Conservation (phyloP, 2,888 invertebrate species). For the Tenthredo notha region DNA sequence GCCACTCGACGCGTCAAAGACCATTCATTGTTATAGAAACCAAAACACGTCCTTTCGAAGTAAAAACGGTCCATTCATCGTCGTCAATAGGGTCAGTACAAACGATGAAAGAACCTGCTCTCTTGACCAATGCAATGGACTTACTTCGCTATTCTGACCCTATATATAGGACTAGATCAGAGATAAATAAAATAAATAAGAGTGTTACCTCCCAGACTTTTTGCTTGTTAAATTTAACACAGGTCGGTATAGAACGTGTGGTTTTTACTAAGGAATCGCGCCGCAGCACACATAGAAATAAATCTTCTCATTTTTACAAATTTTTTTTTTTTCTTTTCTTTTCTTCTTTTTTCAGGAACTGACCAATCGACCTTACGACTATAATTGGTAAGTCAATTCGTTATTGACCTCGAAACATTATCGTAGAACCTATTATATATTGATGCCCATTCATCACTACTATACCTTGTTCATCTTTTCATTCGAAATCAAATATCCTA, state of each 20-base stretch:
- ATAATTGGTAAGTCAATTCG: background rate
- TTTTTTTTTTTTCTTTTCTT: background rate
- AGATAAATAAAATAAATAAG: constrained; percentile 67
- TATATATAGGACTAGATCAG: constrained; percentile 67
- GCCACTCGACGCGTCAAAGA: constrained; percentile 40
- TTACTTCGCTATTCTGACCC: constrained; percentile 34
- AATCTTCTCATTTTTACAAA: background rate
- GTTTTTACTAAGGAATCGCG: background rate
- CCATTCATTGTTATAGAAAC: constrained; percentile 17
- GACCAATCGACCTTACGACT: background rate
- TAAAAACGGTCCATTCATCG: constrained; percentile 39
- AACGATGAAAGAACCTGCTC: constrained; percentile 57
- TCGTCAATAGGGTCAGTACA: constrained; percentile 63
- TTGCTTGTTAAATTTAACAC: background rate
- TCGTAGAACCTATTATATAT: background rate
- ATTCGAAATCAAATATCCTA: constrained; percentile 64
- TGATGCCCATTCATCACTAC: constrained; percentile 63
- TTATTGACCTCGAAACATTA: constrained; percentile 21
- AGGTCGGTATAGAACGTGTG: background rate
- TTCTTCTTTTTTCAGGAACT: background rate
- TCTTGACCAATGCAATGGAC: constrained; percentile 55
- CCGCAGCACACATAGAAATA: background rate
- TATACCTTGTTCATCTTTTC: constrained; percentile 68
- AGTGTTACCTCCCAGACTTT: constrained; percentile 58
- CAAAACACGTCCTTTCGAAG: constrained; percentile 38